Evolutionary conservation across 2,113 vertebrate species (phyloP), one percentile per base, ranked within the genome.

Genomic region (Tricholaema leucomelas): DNA sequence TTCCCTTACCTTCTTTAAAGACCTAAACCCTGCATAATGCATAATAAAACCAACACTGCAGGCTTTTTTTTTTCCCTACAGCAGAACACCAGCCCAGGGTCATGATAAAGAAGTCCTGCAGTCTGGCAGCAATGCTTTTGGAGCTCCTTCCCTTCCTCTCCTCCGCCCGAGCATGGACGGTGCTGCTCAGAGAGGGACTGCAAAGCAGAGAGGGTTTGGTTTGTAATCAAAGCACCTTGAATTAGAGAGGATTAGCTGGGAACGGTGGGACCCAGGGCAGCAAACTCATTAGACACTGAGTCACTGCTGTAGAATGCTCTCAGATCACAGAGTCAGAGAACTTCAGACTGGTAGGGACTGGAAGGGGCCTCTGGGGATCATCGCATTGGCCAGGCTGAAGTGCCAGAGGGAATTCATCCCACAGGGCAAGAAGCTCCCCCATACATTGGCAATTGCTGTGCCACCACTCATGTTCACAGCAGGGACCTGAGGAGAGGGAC

Each of bases 1-100:
- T 83, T n/a, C 90, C 92, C 92, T 88, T 24, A 8, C 10, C 58
- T 76, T 69, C 81, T 73, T 59, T 42, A 60, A 31, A 70, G 50
- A 8, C 44, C 13, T 15, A 56, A 79, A 58, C 38, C 24, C n/a
- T 13, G 56, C 56, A 70, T 3, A 31, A 28, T 30, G 9, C 77
- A 60, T 8, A n/a, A 70, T 12, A 88, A 91, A 91, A 31, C 58
- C 66, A 75, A 28, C 35, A 60, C 66, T 31, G 67, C 60, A 18
- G 81, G 78, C 58, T 33, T 66, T 28, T 52, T 21, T 64, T 23
- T 35, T 59, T 58, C 15, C 3, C 69, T 52, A 23, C 50, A 36
- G 78, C 66, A 79, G 56, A 42, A 60, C 69, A 56, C 3, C 21
- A 44, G 4, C 44, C 1, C 66, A 48, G n/a, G n/a, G n/a, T n/a